A percentile compares a stretch with the other conserved stretches of the same genome.
phyloP scores from a whole-genome alignment of 2,888 invertebrate species.

The Apodemia hepburni region DNA sequence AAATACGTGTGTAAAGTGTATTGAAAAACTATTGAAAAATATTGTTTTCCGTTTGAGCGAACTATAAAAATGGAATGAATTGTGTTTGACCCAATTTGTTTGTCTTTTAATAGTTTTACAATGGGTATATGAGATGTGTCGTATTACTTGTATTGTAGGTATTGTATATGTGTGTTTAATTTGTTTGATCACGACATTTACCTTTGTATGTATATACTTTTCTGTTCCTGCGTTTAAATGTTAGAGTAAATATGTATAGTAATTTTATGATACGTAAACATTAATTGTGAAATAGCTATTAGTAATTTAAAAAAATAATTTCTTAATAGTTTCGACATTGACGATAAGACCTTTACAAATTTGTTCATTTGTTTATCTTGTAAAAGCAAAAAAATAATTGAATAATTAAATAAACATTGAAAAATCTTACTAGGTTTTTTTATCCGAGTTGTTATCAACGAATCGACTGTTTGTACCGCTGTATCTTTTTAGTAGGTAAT shows the following conservation, averaged over 20 bases:
- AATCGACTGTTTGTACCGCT: too few species aligned
- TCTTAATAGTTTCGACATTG: background rate
- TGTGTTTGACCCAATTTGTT: slow-evolving; percentile 1
- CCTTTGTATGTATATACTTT: too few species aligned
- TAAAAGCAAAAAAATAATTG: too few species aligned
- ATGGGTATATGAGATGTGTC: background rate
- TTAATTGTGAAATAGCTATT: background rate
- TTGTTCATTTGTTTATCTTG: too few species aligned
- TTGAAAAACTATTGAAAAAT: background rate
- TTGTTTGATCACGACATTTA: background rate
- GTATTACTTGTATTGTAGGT: background rate
- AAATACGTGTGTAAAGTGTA: background rate
- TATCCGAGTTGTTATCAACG: too few species aligned
- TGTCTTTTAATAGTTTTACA: background rate
- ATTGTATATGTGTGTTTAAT: background rate
- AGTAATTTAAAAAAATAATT: background rate
- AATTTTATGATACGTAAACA: too few species aligned
- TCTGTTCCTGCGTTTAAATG: too few species aligned
- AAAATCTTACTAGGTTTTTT: too few species aligned
- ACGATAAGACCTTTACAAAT: background rate
- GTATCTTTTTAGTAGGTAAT: too few species aligned
- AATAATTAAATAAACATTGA: too few species aligned
- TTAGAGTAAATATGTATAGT: too few species aligned
- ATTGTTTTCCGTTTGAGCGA: background rate
- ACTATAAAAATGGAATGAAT: background rate